phyloP scores from a whole-genome alignment of 2,797 vertebrate genomes.

The Platalea minor region DNA sequence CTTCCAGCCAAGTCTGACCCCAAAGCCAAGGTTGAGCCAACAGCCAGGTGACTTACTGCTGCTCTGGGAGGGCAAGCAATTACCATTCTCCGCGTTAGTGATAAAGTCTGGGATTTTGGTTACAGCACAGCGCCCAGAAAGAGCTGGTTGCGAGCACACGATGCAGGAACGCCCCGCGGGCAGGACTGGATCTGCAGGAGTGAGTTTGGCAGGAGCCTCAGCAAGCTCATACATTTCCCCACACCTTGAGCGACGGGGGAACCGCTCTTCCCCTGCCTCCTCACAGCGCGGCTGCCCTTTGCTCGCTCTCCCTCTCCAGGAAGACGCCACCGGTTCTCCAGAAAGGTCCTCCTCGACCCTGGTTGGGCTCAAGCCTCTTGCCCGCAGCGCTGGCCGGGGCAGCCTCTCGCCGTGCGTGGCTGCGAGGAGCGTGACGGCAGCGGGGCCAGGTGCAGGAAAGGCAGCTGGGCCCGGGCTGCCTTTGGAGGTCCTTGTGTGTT shows the following conservation, averaged over 20 bases:
- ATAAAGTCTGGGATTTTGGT: background rate
- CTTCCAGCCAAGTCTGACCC: background rate
- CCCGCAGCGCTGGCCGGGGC: background rate
- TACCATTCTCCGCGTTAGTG: accelerated
- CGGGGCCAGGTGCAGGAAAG: background rate
- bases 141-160: accelerated
- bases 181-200: background rate
- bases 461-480: constrained; percentile 21
- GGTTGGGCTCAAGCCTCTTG: too few relatives aligned
- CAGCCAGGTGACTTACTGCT: background rate
- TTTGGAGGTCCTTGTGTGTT: background rate
- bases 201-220: background rate
- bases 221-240: background rate
- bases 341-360: background rate
- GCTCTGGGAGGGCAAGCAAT: background rate
- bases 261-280: background rate
- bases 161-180: accelerated
- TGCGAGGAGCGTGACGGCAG: background rate
- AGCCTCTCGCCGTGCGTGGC: background rate
- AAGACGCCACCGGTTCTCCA: accelerated
- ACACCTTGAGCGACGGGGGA: accelerated
- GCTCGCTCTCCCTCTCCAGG: background rate
- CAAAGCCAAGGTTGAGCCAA: background rate
- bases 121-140: background rate
- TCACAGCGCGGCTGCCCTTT: accelerated